These are phyloP conservation scores for Hirtodrosophila trivittata DNA, from an alignment of 2,888 invertebrate species.

Conservation along the genomic window DNA sequence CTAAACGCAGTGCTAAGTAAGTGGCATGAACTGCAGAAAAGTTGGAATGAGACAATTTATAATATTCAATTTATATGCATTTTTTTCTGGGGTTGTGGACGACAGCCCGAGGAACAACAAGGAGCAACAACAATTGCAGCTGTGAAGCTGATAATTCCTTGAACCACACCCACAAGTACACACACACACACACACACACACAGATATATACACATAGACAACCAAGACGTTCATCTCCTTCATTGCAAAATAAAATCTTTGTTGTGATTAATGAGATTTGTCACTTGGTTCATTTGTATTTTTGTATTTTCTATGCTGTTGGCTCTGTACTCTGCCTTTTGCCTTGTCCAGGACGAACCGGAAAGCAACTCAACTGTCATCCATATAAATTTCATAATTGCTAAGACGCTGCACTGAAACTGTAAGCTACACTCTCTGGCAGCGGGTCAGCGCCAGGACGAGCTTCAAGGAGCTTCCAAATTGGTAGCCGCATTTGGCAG, in stretches of 20 bases:
- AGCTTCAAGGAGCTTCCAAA: not conserved
- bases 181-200: conserved; percentile 3
- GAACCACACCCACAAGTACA: conserved; percentile 10
- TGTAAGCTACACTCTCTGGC: conserved; percentile 24
- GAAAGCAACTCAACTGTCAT: conserved; percentile 22
- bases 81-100: conserved; percentile 35
- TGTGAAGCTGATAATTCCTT: conserved; percentile 72
- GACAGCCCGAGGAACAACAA: conserved; percentile 20
- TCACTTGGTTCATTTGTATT: conserved; percentile 76
- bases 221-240: conserved; percentile 13
- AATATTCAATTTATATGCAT: conserved; percentile 82
- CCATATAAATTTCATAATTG: conserved; percentile 69
- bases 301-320: conserved; percentile 74
- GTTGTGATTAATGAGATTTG: conserved; percentile 80
- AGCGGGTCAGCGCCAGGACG: not conserved
- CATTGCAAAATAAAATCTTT: conserved; percentile 53
- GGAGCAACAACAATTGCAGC: conserved; percentile 51
- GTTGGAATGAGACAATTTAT: conserved; percentile 73
- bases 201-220: not conserved
- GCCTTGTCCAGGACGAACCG: conserved; percentile 11
- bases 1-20: conserved; percentile 44
- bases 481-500: not conserved
- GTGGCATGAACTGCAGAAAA: conserved; percentile 47
- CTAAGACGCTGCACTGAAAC: conserved; percentile 44
- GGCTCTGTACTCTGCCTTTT: conserved; percentile 24